phyloP scores from a whole-genome alignment of 2,113 vertebrate genomes.

The Pitta sordida region DNA sequence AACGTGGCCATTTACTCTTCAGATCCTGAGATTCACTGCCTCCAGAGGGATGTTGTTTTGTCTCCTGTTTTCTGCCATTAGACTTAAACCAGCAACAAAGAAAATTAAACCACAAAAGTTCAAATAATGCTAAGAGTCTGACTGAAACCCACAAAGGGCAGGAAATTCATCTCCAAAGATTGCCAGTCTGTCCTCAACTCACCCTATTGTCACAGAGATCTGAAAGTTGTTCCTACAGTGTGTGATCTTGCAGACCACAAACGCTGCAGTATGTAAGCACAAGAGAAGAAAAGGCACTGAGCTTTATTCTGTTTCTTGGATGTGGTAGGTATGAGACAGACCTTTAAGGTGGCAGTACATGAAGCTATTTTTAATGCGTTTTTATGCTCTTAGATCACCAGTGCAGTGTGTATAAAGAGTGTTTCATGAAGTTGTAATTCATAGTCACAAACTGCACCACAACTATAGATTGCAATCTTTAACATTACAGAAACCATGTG shows the following conservation, averaged over 20 bases:
- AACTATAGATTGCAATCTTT: slow-evolving; percentile 14
- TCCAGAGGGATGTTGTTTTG: slow-evolving; percentile 23
- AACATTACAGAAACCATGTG: neutral
- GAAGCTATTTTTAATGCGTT: neutral
- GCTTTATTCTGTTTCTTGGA: slow-evolving; percentile 24
- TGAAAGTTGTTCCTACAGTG: slow-evolving; percentile 50
- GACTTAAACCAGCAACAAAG: slow-evolving; percentile 55
- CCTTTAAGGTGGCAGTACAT: neutral
- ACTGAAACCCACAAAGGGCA: slow-evolving; percentile 62
- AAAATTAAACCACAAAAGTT: slow-evolving; percentile 63
- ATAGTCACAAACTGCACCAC: neutral
- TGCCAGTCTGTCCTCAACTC: slow-evolving; percentile 60
- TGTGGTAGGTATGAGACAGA: slow-evolving; percentile 8
- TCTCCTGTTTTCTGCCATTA: slow-evolving; percentile 49
- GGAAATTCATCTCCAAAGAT: slow-evolving; percentile 52
- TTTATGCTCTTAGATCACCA: neutral
- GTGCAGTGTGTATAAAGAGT: neutral
- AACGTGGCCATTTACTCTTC: neutral
- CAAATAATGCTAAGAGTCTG: slow-evolving; percentile 54
- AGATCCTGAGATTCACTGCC: neutral
- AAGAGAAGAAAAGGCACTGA: neutral
- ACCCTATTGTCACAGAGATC: slow-evolving; percentile 63
- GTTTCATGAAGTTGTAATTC: slow-evolving; percentile 31
- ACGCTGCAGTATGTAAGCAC: slow-evolving; percentile 35
- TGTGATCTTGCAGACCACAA: slow-evolving; percentile 53